A percentile compares a stretch with the other conserved stretches of the same genome.
Evolutionary conservation across 2,797 vertebrate species (phyloP).

Genomic region (Tadarida brasiliensis): DNA sequence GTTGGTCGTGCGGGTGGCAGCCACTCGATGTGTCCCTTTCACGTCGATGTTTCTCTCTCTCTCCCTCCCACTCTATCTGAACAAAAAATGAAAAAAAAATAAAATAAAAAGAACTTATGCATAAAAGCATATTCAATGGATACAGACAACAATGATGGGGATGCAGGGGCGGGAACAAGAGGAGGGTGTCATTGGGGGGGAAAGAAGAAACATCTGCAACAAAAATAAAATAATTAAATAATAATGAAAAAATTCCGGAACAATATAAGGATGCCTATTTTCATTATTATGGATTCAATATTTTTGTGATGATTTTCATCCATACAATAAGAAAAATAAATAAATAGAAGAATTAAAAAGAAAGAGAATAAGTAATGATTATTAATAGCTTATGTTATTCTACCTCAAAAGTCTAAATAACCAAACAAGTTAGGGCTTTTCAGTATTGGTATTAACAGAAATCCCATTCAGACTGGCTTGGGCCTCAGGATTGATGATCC

Average conservation of each 20-base stretch:
- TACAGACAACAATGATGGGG: too few species aligned
- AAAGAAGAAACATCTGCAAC: too few species aligned
- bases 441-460: neutral
- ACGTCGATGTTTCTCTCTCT: too few species aligned
- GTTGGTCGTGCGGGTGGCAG: too few species aligned
- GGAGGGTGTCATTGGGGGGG: too few species aligned
- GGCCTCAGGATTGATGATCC: neutral
- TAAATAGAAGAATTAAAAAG: neutral
- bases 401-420: slow-evolving; percentile 25
- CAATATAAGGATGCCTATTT: neutral
- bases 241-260: neutral
- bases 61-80: too few species aligned
- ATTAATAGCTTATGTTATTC: neutral
- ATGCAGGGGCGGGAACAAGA: too few species aligned
- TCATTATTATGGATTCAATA: slow-evolving; percentile 2
- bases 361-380: neutral
- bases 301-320: neutral
- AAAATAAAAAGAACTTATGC: too few species aligned
- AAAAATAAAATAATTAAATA: too few species aligned
- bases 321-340: neutral
- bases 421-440: neutral
- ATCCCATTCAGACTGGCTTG: neutral
- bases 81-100: too few species aligned
- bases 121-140: too few species aligned
- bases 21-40: too few species aligned